Evolutionary conservation across 2,113 vertebrate species (phyloP).

Genomic region (Oceanites oceanicus): DNA sequence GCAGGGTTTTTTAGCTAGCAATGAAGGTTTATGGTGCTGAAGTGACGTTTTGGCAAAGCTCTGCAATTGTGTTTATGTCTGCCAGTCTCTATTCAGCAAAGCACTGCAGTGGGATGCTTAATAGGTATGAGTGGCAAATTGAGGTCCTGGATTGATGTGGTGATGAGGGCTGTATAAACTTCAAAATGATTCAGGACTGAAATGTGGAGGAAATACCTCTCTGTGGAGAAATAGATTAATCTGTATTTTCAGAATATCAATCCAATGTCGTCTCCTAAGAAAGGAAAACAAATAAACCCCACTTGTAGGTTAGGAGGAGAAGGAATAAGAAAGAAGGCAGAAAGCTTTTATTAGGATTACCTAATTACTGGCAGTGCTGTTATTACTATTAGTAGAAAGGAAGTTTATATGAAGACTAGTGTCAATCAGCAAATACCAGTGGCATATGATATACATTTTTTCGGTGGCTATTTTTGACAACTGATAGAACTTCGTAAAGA

Average conservation of each 20-base stretch:
- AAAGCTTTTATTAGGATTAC: not conserved
- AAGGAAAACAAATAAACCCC: not conserved
- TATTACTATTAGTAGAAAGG: not conserved
- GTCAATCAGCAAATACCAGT: not conserved
- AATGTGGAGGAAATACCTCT: not conserved
- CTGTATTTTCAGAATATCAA: not conserved
- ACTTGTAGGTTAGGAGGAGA: not conserved
- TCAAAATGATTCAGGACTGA: not conserved
- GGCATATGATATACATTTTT: not conserved
- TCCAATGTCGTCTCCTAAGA: not conserved
- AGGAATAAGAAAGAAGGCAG: not conserved
- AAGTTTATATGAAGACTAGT: not conserved
- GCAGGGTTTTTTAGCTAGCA: not conserved
- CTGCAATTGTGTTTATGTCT: not conserved
- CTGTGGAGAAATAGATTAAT: not conserved
- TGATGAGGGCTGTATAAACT: not conserved
- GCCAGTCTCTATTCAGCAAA: not conserved
- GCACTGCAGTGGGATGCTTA: not conserved
- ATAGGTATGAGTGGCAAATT: not conserved
- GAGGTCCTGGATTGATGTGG: not conserved
- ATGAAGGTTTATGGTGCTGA: not conserved
- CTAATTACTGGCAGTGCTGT: not conserved
- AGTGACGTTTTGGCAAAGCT: not conserved
- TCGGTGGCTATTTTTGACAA: not conserved
- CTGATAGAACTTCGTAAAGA: not conserved